Evolutionary conservation across 2,797 vertebrate species (phyloP), one percentile per base, ranked within the genome.

Genomic region (Rallus crepitans): DNA sequence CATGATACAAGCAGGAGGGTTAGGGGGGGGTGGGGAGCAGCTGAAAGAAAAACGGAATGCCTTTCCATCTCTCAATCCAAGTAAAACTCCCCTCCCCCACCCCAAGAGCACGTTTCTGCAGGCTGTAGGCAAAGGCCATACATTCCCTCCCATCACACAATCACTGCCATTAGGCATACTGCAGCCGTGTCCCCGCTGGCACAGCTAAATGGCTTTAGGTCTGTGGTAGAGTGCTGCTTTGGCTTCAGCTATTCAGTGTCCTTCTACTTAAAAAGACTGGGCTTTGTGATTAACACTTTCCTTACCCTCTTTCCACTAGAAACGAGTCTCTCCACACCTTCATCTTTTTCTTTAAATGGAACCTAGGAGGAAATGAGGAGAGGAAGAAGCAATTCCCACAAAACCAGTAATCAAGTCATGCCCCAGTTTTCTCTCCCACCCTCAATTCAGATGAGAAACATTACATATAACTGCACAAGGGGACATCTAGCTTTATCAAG

Each of bases 291-390:
- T 93, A 97, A 97, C 77, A 1, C 12, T 80, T 90, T 95, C 71
- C 97, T 99, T 97, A 99, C 99, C 99, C 99, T 98, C 99, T 98
- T 97, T 99, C 99, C 95, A 99, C 99, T 91, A 99, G 98, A 91
- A 99, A 99, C 0, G 99, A 99, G 96, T 99, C 99, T 87, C 99
- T 98, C 99, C 99, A 99, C 70, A 99, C 97, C 95, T 99, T 99
- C 42, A 98, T 96, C 97, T 99, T 99, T 98, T 98, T 99, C 97
- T 98, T 99, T 87, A 99, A 96, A 91, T 99, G 99, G 92, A 99
- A 99, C 97, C 99, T 99, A 96, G 72, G 69, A 92, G 53, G 48
- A 94, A 91, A 87, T 0, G 0, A 82, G n/a, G 37, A 79, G n/a
- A 94, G 25, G 27, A 92, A 96, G 89, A 90, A 76, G 91, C 56